These are phyloP conservation scores for Drosophila repletoides DNA, from an alignment of 1,140 invertebrate species.

Conservation along the genomic window DNA sequence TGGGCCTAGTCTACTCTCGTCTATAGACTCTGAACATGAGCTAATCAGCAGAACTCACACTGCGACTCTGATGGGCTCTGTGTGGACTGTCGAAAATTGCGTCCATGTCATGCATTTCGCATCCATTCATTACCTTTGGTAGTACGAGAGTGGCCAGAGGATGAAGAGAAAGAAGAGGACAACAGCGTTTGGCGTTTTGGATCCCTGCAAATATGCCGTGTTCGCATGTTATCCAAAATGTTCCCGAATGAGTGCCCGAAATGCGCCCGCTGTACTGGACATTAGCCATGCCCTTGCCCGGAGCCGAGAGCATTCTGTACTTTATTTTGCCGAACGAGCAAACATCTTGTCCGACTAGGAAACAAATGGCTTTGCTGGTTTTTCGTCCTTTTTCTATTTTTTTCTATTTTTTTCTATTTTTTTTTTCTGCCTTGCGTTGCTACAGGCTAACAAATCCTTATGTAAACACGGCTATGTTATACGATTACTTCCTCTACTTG, in stretches of 20 bases:
- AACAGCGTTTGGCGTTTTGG: constrained; percentile 77
- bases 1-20: constrained; percentile 29
- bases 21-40: constrained; percentile 58
- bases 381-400: constrained; percentile 60
- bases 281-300: no score
- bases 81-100: constrained; percentile 66
- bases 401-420: constrained; percentile 22
- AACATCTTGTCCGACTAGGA: constrained; percentile 81
- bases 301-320: constrained; percentile 74
- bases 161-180: no score
- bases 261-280: constrained; percentile 41
- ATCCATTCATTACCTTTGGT: constrained; percentile 72
- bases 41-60: constrained; percentile 66
- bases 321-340: constrained; percentile 82
- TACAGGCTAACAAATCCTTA: constrained; percentile 40
- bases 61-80: constrained; percentile 12
- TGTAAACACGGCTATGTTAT: constrained; percentile 1
- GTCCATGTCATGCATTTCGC: constrained; percentile 77
- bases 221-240: constrained; percentile 77
- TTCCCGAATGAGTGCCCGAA: constrained; percentile 61
- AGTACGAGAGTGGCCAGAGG: constrained; percentile 69
- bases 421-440: constrained; percentile 18
- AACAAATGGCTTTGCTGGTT: constrained; percentile 80
- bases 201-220: constrained; percentile 74
- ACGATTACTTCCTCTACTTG: no score